Percentiles rank a stretch among this genome's conserved stretches.
These are phyloP conservation scores for Melipona quadrifasciata DNA, from an alignment of 1,140 invertebrate species.

Conservation along the genomic window DNA sequence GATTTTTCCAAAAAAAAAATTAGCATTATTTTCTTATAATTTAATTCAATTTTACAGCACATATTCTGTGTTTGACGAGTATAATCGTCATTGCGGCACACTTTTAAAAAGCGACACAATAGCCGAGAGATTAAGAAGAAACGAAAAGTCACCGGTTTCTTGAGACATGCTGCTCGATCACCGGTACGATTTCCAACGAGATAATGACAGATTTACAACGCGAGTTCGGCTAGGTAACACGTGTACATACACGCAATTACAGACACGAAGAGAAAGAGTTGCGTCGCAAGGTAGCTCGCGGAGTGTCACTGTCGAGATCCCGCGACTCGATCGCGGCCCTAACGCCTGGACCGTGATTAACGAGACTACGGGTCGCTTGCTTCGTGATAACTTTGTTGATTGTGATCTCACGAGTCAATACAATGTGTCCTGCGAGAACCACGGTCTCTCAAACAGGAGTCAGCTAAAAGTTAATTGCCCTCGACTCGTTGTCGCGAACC, in stretches of 20 bases:
- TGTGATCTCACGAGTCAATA: neutral
- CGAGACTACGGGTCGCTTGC: neutral
- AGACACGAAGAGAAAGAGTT: neutral
- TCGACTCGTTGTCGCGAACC: neutral
- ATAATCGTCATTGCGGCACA: too few relatives aligned
- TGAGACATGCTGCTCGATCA: neutral
- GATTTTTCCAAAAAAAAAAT: too few relatives aligned
- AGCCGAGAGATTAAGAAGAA: neutral
- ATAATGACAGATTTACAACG: slow-evolving; percentile 41
- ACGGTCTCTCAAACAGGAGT: neutral
- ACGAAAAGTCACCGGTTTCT: neutral
- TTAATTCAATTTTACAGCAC: too few relatives aligned
- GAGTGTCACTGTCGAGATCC: slow-evolving; percentile 27
- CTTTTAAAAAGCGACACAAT: too few relatives aligned
- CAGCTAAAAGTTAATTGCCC: slow-evolving; percentile 10
- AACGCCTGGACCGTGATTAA: slow-evolving; percentile 25
- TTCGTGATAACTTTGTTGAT: slow-evolving; percentile 21
- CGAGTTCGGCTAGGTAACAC: neutral
- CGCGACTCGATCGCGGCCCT: slow-evolving; percentile 3
- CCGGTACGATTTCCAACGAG: slow-evolving; percentile 9
- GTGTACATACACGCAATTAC: too few relatives aligned
- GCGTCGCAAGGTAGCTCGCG: slow-evolving; percentile 7
- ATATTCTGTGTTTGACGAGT: too few relatives aligned
- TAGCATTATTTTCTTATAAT: too few relatives aligned
- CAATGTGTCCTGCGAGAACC: neutral